A percentile compares a stretch with the other conserved stretches of the same genome.
phyloP scores from a whole-genome alignment of 2,113 vertebrate genomes.

The Gallinago media region DNA sequence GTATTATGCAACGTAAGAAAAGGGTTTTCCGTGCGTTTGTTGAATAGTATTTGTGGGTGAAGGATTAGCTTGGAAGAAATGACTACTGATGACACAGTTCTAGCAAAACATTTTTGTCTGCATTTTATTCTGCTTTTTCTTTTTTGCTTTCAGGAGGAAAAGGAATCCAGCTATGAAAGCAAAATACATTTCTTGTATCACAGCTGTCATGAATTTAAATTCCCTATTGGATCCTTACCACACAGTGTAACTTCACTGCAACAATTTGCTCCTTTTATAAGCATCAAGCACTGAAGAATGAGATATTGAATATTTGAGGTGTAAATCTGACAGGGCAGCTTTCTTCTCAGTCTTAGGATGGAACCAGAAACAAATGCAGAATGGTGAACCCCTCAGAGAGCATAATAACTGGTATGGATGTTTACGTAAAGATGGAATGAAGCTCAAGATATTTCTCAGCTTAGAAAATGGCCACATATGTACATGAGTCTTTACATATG shows the following conservation, averaged over 20 bases:
- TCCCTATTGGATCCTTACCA: background rate
- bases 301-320: background rate
- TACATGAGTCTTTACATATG: background rate
- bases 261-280: background rate
- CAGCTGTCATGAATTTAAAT: constrained; percentile 29
- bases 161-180: background rate
- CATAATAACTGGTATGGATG: background rate
- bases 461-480: background rate
- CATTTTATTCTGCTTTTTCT: background rate
- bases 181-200: constrained; percentile 19
- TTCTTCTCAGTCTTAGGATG: background rate
- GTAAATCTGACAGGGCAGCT: background rate
- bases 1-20: background rate
- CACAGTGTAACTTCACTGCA: background rate
- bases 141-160: background rate
- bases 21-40: background rate
- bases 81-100: background rate
- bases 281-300: background rate
- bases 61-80: background rate
- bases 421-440: background rate
- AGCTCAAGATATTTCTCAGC: background rate
- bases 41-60: background rate
- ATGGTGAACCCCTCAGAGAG: background rate
- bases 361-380: background rate
- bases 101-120: background rate